phyloP scores from a whole-genome alignment of 2,113 vertebrate genomes.

The Sitta europaea region DNA sequence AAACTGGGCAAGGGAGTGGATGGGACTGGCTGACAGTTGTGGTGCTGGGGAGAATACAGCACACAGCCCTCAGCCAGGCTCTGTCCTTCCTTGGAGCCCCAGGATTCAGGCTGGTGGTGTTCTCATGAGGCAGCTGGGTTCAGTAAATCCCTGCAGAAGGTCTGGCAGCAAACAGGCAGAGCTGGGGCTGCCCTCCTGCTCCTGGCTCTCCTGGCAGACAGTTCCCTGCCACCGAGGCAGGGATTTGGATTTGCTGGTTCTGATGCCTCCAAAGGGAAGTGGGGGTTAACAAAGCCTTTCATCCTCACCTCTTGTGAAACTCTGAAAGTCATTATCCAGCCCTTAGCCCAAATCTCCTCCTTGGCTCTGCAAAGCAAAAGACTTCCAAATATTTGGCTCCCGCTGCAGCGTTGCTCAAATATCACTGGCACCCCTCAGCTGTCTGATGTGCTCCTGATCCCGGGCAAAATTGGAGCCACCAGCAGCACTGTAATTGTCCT shows the following conservation, averaged over 20 bases:
- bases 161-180: not conserved
- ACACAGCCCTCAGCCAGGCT: not conserved
- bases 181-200: not conserved
- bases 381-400: not conserved
- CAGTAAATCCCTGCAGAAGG: not conserved
- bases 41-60: not conserved
- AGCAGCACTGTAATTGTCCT: not conserved
- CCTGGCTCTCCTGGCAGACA: not conserved
- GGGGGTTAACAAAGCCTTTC: conserved; percentile 14
- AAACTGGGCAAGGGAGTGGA: not conserved
- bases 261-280: not conserved
- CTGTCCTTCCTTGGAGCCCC: not conserved
- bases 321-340: not conserved
- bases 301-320: not conserved
- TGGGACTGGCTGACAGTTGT: not conserved
- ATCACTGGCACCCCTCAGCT: not conserved
- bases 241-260: not conserved
- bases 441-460: not conserved
- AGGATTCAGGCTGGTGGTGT: not conserved
- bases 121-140: not conserved
- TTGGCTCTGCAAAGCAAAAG: not conserved
- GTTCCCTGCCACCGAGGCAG: not conserved
- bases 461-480: not conserved
- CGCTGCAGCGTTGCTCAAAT: not conserved
- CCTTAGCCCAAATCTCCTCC: not conserved